These are phyloP conservation scores for Sebastes steindachneri DNA, from an alignment of 2,797 vertebrate species.

Conservation along the genomic window DNA sequence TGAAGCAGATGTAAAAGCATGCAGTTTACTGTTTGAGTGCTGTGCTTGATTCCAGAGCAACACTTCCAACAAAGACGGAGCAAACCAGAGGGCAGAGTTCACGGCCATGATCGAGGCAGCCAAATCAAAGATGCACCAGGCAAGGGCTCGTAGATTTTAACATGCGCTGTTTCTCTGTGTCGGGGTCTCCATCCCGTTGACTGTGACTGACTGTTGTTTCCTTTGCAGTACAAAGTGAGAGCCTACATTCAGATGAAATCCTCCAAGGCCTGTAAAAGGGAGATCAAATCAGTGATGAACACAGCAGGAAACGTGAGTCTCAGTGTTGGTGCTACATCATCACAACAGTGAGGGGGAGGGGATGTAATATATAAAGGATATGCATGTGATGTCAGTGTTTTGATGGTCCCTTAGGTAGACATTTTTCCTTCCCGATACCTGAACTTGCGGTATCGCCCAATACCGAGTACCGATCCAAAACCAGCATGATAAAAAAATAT, in stretches of 20 bases:
- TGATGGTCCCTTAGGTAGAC: too few species aligned
- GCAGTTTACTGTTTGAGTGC: not conserved
- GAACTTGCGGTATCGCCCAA: too few species aligned
- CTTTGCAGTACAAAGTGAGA: constrained; percentile 94
- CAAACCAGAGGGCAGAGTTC: constrained; percentile 90
- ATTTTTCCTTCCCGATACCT: too few species aligned
- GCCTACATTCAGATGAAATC: constrained; percentile 99
- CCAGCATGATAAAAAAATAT: too few species aligned
- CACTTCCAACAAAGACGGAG: constrained; percentile 88
- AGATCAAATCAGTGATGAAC: constrained; percentile 99
- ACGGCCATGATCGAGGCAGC: constrained; percentile 90
- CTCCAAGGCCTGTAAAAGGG: constrained; percentile 97
- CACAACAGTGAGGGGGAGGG: too few species aligned
- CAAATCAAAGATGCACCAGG: constrained; percentile 98
- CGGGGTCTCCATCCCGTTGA: not conserved
- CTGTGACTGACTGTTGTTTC: not conserved
- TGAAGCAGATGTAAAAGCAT: not conserved
- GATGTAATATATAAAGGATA: too few species aligned
- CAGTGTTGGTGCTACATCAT: too few species aligned
- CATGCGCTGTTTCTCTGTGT: not conserved
- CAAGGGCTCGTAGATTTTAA: constrained; percentile 31
- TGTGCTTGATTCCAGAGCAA: constrained; percentile 81
- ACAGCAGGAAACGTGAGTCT: constrained; percentile 96
- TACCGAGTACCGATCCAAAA: too few species aligned
- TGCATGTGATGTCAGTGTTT: too few species aligned